A percentile compares a stretch with the other conserved stretches of the same genome.
Conservation (phyloP, 2,888 invertebrate genomes). For the Thyatira batis region DNA sequence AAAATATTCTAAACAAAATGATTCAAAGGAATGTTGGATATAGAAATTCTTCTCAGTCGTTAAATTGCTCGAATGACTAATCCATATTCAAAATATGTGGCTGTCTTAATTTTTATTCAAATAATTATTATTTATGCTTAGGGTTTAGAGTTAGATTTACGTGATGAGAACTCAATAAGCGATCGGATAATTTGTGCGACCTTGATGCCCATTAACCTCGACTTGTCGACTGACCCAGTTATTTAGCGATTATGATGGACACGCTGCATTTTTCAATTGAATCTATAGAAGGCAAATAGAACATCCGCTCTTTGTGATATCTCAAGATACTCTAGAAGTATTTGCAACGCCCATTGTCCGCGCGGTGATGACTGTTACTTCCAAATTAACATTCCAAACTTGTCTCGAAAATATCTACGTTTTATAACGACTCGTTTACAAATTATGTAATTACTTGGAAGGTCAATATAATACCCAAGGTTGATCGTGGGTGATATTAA, state of each 20-base stretch:
- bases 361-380: constrained; percentile 28
- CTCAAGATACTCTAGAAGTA: not conserved
- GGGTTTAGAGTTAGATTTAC: constrained; percentile 12
- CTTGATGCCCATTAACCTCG: constrained; percentile 57
- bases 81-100: not conserved
- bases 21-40: constrained; percentile 1
- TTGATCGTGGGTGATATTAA: constrained; percentile 50
- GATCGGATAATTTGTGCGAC: constrained; percentile 36
- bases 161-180: constrained; percentile 25
- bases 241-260: constrained; percentile 46
- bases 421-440: constrained; percentile 50
- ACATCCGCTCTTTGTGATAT: constrained; percentile 13
- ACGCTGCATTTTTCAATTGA: constrained; percentile 54
- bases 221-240: constrained; percentile 48
- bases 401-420: constrained; percentile 38
- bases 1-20: not conserved
- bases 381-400: constrained; percentile 33
- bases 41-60: not conserved
- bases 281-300: constrained; percentile 34
- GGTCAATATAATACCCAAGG: constrained; percentile 61
- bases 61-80: not conserved
- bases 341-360: constrained; percentile 6
- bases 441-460: constrained; percentile 62
- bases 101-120: too few relatives aligned
- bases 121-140: not conserved